phyloP scores from a whole-genome alignment of 2,888 invertebrate species.

The Eucriotettix oculatus region DNA sequence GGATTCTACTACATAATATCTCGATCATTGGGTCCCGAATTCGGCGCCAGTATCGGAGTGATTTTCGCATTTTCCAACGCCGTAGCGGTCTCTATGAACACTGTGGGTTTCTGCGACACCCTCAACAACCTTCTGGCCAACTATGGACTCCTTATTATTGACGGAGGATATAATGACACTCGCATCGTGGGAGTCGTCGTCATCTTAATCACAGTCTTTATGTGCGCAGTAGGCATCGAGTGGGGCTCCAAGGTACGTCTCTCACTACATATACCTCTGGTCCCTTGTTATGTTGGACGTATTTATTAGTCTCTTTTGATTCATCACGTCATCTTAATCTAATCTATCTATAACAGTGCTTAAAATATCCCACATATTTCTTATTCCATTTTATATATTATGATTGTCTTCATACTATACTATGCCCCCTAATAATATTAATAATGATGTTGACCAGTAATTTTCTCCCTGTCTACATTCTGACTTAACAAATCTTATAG shows the following conservation, averaged over 20 bases:
- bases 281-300: no score
- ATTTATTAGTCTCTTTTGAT: no score
- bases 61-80: constrained; percentile 96
- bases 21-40: constrained; percentile 88
- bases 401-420: no score
- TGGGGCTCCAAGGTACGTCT: constrained; percentile 78
- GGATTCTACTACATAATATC: constrained; percentile 97
- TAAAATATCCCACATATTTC: no score
- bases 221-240: constrained; percentile 89
- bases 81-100: constrained; percentile 91
- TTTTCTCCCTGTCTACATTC: no score
- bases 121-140: constrained; percentile 53
- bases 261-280: no score
- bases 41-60: constrained; percentile 93
- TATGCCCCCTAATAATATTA: no score
- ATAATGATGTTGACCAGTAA: no score
- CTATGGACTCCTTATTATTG: constrained; percentile 51
- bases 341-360: no score
- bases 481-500: no score
- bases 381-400: no score
- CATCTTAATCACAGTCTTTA: constrained; percentile 59
- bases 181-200: constrained; percentile 69
- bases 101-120: constrained; percentile 93
- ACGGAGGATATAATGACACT: constrained; percentile 60
- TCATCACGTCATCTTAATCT: no score